Conservation (phyloP, 2,113 vertebrate species). For the Psilopsiagon aymara region DNA sequence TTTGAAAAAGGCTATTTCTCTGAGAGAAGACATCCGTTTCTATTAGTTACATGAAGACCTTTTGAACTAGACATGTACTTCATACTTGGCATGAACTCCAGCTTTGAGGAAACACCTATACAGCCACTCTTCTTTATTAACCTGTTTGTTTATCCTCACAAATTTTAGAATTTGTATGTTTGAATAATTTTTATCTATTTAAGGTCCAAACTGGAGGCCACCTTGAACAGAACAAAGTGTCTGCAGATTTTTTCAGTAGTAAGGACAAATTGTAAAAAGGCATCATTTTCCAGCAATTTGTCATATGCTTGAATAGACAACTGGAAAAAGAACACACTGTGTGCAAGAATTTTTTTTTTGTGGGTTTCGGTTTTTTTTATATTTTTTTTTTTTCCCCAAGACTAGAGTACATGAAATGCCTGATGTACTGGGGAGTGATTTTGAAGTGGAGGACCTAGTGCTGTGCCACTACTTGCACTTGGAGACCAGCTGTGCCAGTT, state of each 20-base stretch:
- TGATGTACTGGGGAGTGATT: slow-evolving; percentile 70
- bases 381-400: background rate
- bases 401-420: slow-evolving; percentile 33
- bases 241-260: background rate
- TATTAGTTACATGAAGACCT: background rate
- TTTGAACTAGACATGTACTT: background rate
- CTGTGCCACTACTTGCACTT: slow-evolving; percentile 71
- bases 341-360: background rate
- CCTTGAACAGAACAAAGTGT: background rate
- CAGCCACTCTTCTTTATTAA: background rate
- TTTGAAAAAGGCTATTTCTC: background rate
- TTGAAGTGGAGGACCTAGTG: slow-evolving; percentile 76
- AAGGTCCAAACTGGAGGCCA: background rate
- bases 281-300: background rate
- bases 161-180: background rate
- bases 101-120: background rate
- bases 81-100: background rate
- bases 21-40: background rate
- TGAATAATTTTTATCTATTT: background rate
- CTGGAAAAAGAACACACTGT: background rate
- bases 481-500: slow-evolving; percentile 76
- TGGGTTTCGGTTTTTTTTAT: background rate
- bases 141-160: background rate
- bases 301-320: background rate
- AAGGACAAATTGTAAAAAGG: background rate